These are phyloP conservation scores for Phylloscopus trochiloides DNA, from an alignment of 2,113 vertebrate genomes.

Conservation along the genomic window DNA sequence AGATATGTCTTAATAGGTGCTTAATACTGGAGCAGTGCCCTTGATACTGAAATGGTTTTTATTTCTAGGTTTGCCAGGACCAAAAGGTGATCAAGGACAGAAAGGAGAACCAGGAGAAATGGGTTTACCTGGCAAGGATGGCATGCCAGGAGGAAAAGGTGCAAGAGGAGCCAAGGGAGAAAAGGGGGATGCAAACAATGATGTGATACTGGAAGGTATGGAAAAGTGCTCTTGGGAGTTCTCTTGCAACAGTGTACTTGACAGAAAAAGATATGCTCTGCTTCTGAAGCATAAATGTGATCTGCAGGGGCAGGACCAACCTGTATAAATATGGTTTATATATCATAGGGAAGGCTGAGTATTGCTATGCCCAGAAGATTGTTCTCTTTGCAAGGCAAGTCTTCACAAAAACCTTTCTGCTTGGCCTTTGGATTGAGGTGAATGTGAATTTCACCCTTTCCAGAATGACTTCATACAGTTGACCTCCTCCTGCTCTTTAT, in stretches of 20 bases:
- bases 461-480: neutral
- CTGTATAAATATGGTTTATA: neutral
- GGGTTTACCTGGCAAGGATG: conserved; percentile 72
- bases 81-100: conserved; percentile 73
- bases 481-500: neutral
- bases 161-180: conserved; percentile 85
- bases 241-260: neutral
- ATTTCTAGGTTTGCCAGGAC: conserved; percentile 67
- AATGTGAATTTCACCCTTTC: neutral
- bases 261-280: neutral
- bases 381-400: neutral
- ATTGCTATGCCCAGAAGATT: neutral
- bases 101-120: conserved; percentile 78
- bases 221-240: neutral
- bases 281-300: neutral
- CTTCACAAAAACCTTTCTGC: neutral
- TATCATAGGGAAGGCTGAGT: neutral
- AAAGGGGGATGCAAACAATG: conserved; percentile 56
- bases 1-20: neutral
- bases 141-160: conserved; percentile 74
- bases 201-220: conserved; percentile 64
- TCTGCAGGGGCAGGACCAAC: neutral
- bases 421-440: neutral
- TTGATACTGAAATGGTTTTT: neutral
- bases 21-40: neutral